A percentile compares a stretch with the other conserved stretches of the same genome.
phyloP scores from a whole-genome alignment of 2,888 invertebrate species.

The Drosophila picticornis region DNA sequence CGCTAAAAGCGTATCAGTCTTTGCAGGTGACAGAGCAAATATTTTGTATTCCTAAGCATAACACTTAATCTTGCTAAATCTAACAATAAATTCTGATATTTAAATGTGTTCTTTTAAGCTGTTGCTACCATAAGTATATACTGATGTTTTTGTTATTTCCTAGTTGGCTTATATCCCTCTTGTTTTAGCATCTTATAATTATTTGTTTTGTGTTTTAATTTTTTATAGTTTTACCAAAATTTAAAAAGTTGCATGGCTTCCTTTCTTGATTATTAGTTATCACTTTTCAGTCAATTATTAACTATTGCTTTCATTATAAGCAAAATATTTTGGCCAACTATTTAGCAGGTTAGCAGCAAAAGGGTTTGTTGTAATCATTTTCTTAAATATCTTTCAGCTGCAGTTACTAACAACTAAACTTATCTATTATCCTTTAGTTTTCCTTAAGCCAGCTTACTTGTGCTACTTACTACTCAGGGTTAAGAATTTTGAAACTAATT shows the following conservation, averaged over 20 bases:
- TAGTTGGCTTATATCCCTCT: not conserved
- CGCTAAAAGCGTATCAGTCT: conserved; percentile 5
- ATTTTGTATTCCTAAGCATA: not conserved
- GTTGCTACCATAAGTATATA: not conserved
- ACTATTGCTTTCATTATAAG: not conserved
- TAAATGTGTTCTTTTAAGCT: not conserved
- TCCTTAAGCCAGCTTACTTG: not conserved
- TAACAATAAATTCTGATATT: not conserved
- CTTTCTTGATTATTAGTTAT: not conserved
- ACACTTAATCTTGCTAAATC: not conserved
- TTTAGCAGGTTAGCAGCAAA: conserved; percentile 1
- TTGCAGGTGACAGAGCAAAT: not conserved
- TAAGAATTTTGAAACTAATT: conserved; percentile 4
- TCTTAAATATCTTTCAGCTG: not conserved
- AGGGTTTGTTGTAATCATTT: not conserved
- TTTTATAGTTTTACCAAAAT: not conserved
- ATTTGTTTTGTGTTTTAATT: not conserved
- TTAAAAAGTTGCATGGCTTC: not conserved
- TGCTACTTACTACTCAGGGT: not conserved
- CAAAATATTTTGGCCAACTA: not conserved
- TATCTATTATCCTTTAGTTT: not conserved
- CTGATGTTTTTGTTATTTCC: not conserved
- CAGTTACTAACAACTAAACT: not conserved
- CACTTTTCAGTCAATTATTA: not conserved
- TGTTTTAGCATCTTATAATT: not conserved